These are phyloP conservation scores for Pyralis farinalis DNA, from an alignment of 2,888 invertebrate species.

Conservation along the genomic window DNA sequence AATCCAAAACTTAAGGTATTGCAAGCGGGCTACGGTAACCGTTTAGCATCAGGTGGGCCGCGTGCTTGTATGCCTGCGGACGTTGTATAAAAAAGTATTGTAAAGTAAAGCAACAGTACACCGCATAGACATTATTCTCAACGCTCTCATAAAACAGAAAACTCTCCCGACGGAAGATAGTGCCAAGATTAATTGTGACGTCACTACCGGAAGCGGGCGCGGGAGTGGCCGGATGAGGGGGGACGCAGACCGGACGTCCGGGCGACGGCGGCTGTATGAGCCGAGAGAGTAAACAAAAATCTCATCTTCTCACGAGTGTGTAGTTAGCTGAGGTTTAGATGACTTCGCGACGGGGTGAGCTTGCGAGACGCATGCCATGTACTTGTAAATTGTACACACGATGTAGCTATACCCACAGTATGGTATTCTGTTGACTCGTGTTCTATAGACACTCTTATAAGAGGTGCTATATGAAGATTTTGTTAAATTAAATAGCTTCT, in stretches of 20 bases:
- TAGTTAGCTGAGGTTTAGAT: slow-evolving; percentile 1
- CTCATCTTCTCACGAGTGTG: slow-evolving; percentile 4
- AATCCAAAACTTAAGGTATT: too few species aligned
- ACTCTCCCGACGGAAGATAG: slow-evolving; percentile 38
- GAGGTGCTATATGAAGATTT: too few species aligned
- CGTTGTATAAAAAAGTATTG: too few species aligned
- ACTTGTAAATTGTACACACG: background rate
- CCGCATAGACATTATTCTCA: too few species aligned
- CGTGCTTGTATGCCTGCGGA: slow-evolving; percentile 10
- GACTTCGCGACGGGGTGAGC: background rate
- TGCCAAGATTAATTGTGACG: slow-evolving; percentile 55
- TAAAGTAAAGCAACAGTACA: too few species aligned
- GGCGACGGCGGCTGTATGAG: slow-evolving; percentile 29
- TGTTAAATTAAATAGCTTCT: too few species aligned
- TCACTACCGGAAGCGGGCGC: slow-evolving; percentile 36
- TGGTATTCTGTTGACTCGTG: too few species aligned
- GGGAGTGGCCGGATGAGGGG: slow-evolving; percentile 24
- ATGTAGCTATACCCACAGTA: too few species aligned
- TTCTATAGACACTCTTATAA: too few species aligned
- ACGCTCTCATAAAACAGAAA: slow-evolving; percentile 19
- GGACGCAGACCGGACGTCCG: slow-evolving; percentile 52
- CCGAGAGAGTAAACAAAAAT: slow-evolving; percentile 15
- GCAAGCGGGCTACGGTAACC: background rate
- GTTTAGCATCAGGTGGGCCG: background rate
- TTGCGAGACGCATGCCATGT: background rate